Conservation (phyloP, 2,113 vertebrate genomes). For the Trachemys scripta region DNA sequence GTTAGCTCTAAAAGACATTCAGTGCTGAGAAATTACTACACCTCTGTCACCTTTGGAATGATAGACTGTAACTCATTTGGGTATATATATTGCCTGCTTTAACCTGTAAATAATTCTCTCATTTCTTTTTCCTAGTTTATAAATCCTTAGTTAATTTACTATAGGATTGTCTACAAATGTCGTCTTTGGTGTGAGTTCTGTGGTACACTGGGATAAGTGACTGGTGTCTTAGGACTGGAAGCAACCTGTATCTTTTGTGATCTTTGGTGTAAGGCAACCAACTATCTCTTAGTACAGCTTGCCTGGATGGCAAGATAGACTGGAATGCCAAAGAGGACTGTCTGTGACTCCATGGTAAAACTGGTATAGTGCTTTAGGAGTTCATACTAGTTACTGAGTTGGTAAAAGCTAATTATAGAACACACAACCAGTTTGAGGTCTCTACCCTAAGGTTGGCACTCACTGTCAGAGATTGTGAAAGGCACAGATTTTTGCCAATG, state of each 20-base stretch:
- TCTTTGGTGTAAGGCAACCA: background rate
- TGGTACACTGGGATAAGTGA: background rate
- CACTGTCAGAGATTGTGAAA: background rate
- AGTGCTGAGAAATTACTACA: background rate
- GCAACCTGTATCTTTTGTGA: background rate
- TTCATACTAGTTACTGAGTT: background rate
- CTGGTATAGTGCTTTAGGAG: background rate
- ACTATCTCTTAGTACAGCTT: background rate
- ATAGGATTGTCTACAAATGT: background rate
- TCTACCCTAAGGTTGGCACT: background rate
- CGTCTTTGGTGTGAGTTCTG: background rate
- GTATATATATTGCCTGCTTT: background rate
- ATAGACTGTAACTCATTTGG: background rate
- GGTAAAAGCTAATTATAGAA: background rate
- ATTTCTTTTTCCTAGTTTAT: background rate
- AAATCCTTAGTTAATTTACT: background rate
- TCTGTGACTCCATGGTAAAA: background rate
- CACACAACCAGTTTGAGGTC: background rate
- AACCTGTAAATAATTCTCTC: background rate
- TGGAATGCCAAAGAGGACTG: background rate
- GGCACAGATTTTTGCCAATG: background rate
- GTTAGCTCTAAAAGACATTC: background rate
- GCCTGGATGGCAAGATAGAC: background rate
- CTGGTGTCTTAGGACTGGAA: background rate
- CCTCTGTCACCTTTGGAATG: background rate